Evolutionary conservation across 2,888 invertebrate species (phyloP), one percentile per base, ranked within the genome.

Genomic region (Dascillus cervinus): DNA sequence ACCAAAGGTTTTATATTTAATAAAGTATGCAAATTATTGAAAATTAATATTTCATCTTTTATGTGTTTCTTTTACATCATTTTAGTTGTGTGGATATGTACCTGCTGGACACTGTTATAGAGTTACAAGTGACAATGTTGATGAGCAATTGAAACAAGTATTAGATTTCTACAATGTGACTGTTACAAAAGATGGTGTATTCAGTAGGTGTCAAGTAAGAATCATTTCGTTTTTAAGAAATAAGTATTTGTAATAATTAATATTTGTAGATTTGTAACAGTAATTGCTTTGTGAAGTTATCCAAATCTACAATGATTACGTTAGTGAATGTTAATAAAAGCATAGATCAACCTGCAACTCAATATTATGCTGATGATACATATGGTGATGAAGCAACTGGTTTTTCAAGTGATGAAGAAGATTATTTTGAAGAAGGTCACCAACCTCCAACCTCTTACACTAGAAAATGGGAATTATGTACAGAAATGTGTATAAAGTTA

Each of bases 61-160:
- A 17, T 8, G 4, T 6, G 4, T 17, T 23, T 28, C 11, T 30
- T 19, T 11, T 9, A 29, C 11, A 30, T 11, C 22, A 26, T 27
- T 57, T 58, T 26, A 66, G 65, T 50, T 64, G 34, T 53, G 46
- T 43, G 66, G 64, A 5, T 68, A 67, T 44, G 70, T 82, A 29
- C 73, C 75, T 17, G 60, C 62, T 11, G 66, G 68, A 2, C 69
- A 70, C 49, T 80, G 74, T 52, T 74, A 78, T 50, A 69, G 71
- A 58, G 71, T 86, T 22, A 56, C 64, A 6, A 64, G 70, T 30
- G 69, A 71, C 15, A 62, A 65, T 34, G 51, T 70, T 5, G 70
- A 72, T 32, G 74, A 79, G 26, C 86, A 87, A 56, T 58, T 84
- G 14, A 61, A 69, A 34, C 77, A 79, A 59, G 75, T 86, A 27